phyloP scores from a whole-genome alignment of 2,797 vertebrate genomes.

The Galago senegalensis region DNA sequence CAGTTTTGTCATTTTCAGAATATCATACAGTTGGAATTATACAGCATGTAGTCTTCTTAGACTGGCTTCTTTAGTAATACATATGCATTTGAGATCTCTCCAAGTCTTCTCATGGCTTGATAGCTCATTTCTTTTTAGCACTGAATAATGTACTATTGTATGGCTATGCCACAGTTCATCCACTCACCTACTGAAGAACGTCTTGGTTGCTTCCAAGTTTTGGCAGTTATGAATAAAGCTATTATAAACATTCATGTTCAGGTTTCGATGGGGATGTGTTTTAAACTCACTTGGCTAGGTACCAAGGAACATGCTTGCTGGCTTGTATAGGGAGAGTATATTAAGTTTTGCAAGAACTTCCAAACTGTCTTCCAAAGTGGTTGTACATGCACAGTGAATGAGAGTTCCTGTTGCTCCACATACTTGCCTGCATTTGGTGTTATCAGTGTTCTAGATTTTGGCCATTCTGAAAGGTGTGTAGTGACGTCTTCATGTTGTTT shows the following conservation, averaged over 20 bases:
- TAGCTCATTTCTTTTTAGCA: not conserved
- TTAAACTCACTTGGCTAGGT: not conserved
- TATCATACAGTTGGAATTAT: not conserved
- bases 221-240: not conserved
- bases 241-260: not conserved
- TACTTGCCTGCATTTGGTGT: not conserved
- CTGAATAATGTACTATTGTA: not conserved
- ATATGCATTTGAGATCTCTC: not conserved
- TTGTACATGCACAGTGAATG: not conserved
- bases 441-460: not conserved
- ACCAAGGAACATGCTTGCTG: not conserved
- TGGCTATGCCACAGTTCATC: not conserved
- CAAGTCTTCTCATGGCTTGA: not conserved
- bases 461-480: not conserved
- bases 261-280: not conserved
- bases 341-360: not conserved
- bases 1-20: not conserved
- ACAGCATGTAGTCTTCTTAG: not conserved
- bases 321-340: not conserved
- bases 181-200: not conserved
- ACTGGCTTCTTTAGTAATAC: not conserved
- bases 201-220: not conserved
- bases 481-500: not conserved
- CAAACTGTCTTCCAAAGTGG: not conserved
- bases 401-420: not conserved